Evolutionary conservation across 2,888 invertebrate genomes (phyloP).

Genomic region (Selenia dentaria): DNA sequence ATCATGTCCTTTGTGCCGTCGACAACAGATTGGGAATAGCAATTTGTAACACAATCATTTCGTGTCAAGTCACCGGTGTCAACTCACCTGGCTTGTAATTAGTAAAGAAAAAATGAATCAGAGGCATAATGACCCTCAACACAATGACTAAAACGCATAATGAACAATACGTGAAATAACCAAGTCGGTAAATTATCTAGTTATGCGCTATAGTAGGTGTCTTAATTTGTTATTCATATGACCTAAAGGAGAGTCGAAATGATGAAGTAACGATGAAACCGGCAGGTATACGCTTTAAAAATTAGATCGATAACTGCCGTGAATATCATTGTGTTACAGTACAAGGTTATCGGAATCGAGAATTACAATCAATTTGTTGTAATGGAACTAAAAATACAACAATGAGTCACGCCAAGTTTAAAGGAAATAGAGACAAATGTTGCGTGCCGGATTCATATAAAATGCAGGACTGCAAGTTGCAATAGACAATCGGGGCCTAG

Average conservation of each 20-base stretch:
- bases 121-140: too few relatives aligned
- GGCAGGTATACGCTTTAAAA: too few relatives aligned
- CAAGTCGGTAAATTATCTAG: too few relatives aligned
- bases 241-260: too few relatives aligned
- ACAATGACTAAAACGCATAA: too few relatives aligned
- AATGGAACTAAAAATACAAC: constrained; percentile 2
- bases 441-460: constrained; percentile 36
- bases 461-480: constrained; percentile 38
- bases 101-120: not conserved
- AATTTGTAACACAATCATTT: constrained; percentile 39
- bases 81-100: constrained; percentile 5
- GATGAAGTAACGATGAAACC: too few relatives aligned
- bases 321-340: constrained; percentile 1
- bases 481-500: constrained; percentile 39
- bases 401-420: not conserved
- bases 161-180: too few relatives aligned
- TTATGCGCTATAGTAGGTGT: too few relatives aligned
- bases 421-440: constrained; percentile 27
- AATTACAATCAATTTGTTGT: constrained; percentile 1
- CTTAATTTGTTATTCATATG: too few relatives aligned
- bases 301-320: not conserved
- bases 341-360: constrained; percentile 6
- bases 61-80: constrained; percentile 22
- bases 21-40: constrained; percentile 36
- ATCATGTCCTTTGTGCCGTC: constrained; percentile 32